Evolutionary conservation across 2,888 invertebrate species (phyloP), one percentile per base, ranked within the genome.

Genomic region (Lasioglossum calceatum): DNA sequence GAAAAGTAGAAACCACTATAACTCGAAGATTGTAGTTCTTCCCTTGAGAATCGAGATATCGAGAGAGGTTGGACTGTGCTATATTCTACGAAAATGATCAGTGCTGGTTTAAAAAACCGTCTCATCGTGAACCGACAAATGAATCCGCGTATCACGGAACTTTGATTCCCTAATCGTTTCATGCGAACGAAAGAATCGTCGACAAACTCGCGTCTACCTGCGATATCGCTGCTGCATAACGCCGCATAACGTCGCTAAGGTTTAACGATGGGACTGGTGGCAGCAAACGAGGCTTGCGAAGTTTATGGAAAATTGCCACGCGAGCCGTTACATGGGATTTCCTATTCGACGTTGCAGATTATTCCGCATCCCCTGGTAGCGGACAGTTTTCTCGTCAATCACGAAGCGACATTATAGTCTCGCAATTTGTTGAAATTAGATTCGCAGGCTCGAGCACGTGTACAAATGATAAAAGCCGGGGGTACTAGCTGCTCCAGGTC

Each of bases 371-470:
- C 54, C 32, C 44, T 12, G 77, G 39, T 27, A 44, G 50, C 44
- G 39, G 42, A 67, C 73, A 42, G 47, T 81, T 75, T 78, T 83
- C 61, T 47, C 73, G 78, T 86, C 75, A 72, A 81, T 81, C 86
- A 78, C 83, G 80, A 67, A 50, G 67, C 81, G 44, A 64, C 83
- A 70, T 87, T 77, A 87, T 74, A 42, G 87, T 71, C 79, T 86
- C 64, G 88, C 87, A 82, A 87, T 89, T 89, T 84, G 87, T 85
- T 85, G 83, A 87, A 88, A 89, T 89, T 89, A 89, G 86, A 88
- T 89, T 85, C 79, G 84, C 73, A 74, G 77, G 44, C 71, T 32
- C 78, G 82, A 71, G 44, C 81, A 82, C 82, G 89, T 77, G 86
- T 84, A 86, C 87, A 84, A 84, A 89, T 79, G 86, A 84, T 86